Conservation (phyloP, 2,797 vertebrate genomes). For the Galagoides demidoff region DNA sequence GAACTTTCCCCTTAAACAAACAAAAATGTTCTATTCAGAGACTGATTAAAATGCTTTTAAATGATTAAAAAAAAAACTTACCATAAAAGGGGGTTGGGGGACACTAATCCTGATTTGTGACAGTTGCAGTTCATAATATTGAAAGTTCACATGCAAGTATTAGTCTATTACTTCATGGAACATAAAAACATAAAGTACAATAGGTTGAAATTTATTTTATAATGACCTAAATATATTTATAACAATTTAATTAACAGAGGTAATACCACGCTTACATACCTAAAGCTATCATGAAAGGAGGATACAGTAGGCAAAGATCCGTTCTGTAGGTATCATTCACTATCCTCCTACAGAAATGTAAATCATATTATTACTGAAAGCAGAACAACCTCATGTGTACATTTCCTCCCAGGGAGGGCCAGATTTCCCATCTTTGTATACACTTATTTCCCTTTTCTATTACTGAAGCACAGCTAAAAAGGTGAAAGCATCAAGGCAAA, state of each 20-base stretch:
- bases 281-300: conserved; percentile 99
- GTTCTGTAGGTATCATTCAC: conserved; percentile 99
- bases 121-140: conserved; percentile 60
- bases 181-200: conserved; percentile 65
- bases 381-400: conserved; percentile 16
- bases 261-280: conserved; percentile 89
- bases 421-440: conserved; percentile 52
- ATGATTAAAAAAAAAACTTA: conserved; percentile 12
- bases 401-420: conserved; percentile 15
- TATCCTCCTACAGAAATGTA: conserved; percentile 93
- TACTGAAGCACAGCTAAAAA: conserved; percentile 55
- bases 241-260: conserved; percentile 54
- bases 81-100: neutral
- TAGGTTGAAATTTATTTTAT: conserved; percentile 56
- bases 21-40: conserved; percentile 51
- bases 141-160: conserved; percentile 65
- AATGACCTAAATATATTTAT: conserved; percentile 42
- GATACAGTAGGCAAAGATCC: conserved; percentile 98
- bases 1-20: neutral
- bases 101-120: conserved; percentile 63
- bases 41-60: conserved; percentile 62
- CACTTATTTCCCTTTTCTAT: conserved; percentile 14
- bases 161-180: conserved; percentile 70
- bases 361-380: conserved; percentile 68
- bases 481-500: conserved; percentile 44